Evolutionary conservation across 2,888 invertebrate species (phyloP).

Genomic region (Mechanitis mazaeus): DNA sequence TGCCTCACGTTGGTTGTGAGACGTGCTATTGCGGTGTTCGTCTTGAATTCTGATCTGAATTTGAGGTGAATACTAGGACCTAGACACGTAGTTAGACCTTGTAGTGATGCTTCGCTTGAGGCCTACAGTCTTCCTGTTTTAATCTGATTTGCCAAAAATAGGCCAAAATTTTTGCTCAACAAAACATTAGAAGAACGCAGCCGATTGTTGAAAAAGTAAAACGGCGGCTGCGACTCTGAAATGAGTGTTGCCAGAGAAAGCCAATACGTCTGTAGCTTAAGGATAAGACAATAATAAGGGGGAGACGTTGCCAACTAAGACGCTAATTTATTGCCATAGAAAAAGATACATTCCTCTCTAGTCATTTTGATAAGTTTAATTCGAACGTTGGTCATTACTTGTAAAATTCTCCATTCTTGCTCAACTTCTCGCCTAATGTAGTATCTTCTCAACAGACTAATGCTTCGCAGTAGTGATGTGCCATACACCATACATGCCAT

Average conservation of each 20-base stretch:
- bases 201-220: conserved; percentile 10
- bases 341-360: conserved; percentile 69
- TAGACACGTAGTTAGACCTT: conserved; percentile 71
- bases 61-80: conserved; percentile 55
- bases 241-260: conserved; percentile 11
- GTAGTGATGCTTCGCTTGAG: conserved; percentile 70
- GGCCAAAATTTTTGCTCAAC: conserved; percentile 68
- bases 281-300: conserved; percentile 67
- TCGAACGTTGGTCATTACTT: conserved; percentile 35
- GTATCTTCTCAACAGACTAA: conserved; percentile 39
- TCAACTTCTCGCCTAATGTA: conserved; percentile 69
- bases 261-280: conserved; percentile 48
- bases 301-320: conserved; percentile 62
- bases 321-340: conserved; percentile 55
- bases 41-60: conserved; percentile 38
- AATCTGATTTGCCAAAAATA: conserved; percentile 58
- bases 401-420: conserved; percentile 55
- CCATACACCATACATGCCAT: conserved; percentile 57
- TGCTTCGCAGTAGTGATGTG: conserved; percentile 67
- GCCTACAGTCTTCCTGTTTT: conserved; percentile 63
- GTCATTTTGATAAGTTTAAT: conserved; percentile 52
- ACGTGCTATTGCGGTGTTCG: conserved; percentile 66
- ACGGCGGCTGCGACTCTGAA: conserved; percentile 16
- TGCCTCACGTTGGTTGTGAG: conserved; percentile 74
- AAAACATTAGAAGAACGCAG: conserved; percentile 19